Evolutionary conservation across 2,797 vertebrate genomes (phyloP).

Genomic region (Bradypodion pumilum): DNA sequence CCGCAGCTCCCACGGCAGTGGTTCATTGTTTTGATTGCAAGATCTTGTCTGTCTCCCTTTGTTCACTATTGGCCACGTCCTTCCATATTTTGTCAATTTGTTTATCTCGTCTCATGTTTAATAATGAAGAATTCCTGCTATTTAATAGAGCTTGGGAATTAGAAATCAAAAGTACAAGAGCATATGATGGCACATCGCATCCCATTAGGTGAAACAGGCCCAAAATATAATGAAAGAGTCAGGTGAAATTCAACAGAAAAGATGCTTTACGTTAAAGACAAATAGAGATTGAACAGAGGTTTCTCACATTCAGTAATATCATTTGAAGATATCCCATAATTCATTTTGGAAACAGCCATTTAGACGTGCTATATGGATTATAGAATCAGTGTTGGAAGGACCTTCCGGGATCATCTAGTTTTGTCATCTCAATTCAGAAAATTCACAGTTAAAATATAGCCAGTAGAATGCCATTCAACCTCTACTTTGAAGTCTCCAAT

Average conservation of each 20-base stretch:
- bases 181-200: background rate
- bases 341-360: background rate
- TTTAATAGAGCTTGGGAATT: background rate
- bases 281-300: too few species aligned
- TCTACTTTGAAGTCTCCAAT: too few species aligned
- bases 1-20: background rate
- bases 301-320: background rate
- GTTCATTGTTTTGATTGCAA: conserved; percentile 2
- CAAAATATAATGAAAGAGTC: background rate
- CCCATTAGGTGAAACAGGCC: background rate
- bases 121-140: background rate
- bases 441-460: too few species aligned
- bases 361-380: too few species aligned
- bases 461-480: too few species aligned
- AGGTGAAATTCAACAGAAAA: background rate
- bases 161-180: background rate
- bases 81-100: background rate
- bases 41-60: background rate
- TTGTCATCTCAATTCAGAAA: too few species aligned
- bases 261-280: background rate
- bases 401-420: too few species aligned
- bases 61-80: background rate
- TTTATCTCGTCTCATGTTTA: background rate
- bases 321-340: background rate
- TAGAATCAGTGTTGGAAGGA: too few species aligned